Conservation (phyloP, 2,113 vertebrate species). For the Corapipo altera region DNA sequence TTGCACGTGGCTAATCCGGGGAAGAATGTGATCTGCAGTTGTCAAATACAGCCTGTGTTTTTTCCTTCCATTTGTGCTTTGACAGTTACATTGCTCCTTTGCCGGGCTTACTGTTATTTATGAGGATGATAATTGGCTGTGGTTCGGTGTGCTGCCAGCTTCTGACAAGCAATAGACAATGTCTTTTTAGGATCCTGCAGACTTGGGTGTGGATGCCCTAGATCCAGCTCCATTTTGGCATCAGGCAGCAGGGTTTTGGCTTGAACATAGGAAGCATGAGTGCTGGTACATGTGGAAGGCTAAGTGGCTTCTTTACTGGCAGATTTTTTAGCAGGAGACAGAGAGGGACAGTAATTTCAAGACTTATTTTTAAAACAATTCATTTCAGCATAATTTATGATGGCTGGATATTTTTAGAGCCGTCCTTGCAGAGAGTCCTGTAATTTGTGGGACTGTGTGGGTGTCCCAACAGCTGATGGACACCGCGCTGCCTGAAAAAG, state of each 20-base stretch:
- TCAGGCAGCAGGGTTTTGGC: constrained; percentile 16
- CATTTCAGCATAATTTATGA: constrained; percentile 68
- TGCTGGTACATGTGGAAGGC: constrained; percentile 45
- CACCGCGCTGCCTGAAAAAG: constrained; percentile 59
- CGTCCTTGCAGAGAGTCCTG: constrained; percentile 59
- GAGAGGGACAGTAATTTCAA: constrained; percentile 63
- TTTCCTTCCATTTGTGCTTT: not conserved
- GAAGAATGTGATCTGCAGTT: not conserved
- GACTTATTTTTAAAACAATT: constrained; percentile 80
- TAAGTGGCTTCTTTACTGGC: constrained; percentile 51
- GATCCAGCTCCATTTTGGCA: constrained; percentile 38
- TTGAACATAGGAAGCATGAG: constrained; percentile 27
- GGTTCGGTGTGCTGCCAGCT: not conserved
- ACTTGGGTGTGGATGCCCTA: constrained; percentile 41
- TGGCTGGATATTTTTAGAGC: constrained; percentile 68
- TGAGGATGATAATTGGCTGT: not conserved
- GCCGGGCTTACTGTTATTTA: not conserved
- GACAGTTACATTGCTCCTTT: not conserved
- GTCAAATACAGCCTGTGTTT: not conserved
- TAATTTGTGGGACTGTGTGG: constrained; percentile 75
- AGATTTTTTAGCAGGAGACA: constrained; percentile 46
- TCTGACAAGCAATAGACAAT: not conserved
- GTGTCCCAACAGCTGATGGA: constrained; percentile 70
- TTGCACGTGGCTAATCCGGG: not conserved
- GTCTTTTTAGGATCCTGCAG: constrained; percentile 3